phyloP scores from a whole-genome alignment of 2,113 vertebrate species.

The Percopsis transmontana region DNA sequence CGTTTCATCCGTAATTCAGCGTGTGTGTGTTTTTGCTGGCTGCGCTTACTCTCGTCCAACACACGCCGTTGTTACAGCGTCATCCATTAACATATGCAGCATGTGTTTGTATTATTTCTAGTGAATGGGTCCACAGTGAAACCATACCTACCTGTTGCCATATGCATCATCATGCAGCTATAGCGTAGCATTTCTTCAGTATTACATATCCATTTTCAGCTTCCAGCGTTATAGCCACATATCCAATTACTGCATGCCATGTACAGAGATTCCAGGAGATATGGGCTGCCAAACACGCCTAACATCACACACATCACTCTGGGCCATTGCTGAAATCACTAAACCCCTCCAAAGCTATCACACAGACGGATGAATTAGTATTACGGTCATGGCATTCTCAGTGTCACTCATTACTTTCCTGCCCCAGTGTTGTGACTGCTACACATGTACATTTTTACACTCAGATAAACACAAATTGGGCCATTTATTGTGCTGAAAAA shows the following conservation, averaged over 20 bases:
- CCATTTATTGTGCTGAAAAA: too few species aligned
- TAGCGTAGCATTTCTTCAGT: constrained; percentile 22
- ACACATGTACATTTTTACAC: too few species aligned
- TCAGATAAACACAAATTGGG: too few species aligned
- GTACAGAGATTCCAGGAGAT: background rate
- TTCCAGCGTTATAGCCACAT: constrained; percentile 40
- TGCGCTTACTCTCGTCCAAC: too few species aligned
- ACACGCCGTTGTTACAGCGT: too few species aligned
- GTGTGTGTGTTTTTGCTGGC: too few species aligned
- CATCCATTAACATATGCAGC: too few species aligned
- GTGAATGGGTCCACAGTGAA: too few species aligned
- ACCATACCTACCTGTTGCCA: too few species aligned
- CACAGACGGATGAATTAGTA: background rate
- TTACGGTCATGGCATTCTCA: background rate
- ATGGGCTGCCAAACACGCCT: background rate
- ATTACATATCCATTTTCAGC: constrained; percentile 49
- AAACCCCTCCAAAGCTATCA: constrained; percentile 4
- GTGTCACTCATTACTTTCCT: background rate
- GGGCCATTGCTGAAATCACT: constrained; percentile 8
- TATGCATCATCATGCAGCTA: constrained; percentile 31
- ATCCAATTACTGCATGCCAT: constrained; percentile 44
- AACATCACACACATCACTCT: background rate
- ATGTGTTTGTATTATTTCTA: too few species aligned
- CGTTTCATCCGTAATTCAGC: too few species aligned
- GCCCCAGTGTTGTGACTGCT: too few species aligned